Percentiles rank a stretch among this genome's conserved stretches.
Conservation (phyloP, 2,113 vertebrate genomes). For the cat (Felis catus) region DNA sequence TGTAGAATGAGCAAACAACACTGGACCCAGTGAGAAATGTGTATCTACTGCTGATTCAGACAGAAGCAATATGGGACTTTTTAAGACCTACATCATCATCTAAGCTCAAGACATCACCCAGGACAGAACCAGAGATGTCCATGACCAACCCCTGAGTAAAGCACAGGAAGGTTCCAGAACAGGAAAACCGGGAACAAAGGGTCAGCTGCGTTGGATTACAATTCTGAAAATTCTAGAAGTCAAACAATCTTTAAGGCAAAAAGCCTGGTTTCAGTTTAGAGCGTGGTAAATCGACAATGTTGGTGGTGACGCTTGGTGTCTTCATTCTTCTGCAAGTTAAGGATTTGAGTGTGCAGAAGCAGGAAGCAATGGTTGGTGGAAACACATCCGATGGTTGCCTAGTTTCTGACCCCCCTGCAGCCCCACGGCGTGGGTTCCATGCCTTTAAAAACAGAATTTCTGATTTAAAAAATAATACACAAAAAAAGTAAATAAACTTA, state of each 20-base stretch:
- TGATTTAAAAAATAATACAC: not conserved
- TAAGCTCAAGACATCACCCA: not conserved
- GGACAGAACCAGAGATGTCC: not conserved
- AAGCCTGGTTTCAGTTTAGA: not conserved
- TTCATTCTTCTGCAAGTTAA: not conserved
- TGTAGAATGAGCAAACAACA: conserved; percentile 14
- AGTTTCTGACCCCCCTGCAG: not conserved
- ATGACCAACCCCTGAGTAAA: conserved; percentile 8
- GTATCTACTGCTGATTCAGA: conserved; percentile 54
- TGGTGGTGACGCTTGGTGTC: not conserved
- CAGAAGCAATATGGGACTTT: conserved; percentile 54
- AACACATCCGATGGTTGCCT: not conserved
- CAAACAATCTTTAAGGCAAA: not conserved
- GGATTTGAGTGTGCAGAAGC: not conserved
- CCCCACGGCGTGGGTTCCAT: not conserved
- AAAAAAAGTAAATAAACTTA: not conserved
- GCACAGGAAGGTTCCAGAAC: not conserved
- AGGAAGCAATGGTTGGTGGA: not conserved
- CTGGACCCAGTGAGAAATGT: not conserved
- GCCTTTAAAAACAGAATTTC: not conserved
- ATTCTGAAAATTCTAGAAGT: not conserved
- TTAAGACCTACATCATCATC: not conserved
- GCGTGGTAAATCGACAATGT: not conserved
- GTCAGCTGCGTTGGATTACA: not conserved
- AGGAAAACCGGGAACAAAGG: not conserved